phyloP scores from a whole-genome alignment of 2,888 invertebrate species.

The Polydrusus pterygomalis region DNA sequence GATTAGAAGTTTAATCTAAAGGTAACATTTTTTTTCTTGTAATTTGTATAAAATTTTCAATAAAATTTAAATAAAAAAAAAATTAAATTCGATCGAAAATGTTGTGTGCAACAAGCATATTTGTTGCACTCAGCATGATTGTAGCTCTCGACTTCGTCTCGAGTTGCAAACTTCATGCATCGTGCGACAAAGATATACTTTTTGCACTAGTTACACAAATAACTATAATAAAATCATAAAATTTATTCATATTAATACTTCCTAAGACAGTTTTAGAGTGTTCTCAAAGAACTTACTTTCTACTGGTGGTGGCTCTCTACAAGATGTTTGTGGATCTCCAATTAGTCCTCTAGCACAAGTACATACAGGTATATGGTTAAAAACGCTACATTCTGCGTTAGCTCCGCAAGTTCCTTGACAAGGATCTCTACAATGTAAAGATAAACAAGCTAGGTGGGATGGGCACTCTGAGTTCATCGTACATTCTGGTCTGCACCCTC shows the following conservation, averaged over 20 bases:
- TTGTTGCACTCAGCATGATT: too few relatives aligned
- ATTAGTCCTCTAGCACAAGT: conserved; percentile 84
- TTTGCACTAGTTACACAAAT: too few relatives aligned
- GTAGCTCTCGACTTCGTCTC: too few relatives aligned
- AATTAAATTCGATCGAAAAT: too few relatives aligned
- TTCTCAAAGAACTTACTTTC: conserved; percentile 73
- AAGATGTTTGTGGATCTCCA: conserved; percentile 89
- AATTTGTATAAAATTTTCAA: too few relatives aligned
- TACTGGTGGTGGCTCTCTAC: conserved; percentile 75
- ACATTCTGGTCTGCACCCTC: conserved; percentile 91
- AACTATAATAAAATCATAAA: not conserved
- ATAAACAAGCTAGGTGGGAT: conserved; percentile 84
- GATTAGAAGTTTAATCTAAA: too few relatives aligned
- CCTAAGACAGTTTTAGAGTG: too few relatives aligned
- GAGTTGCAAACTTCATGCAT: too few relatives aligned
- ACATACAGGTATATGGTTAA: conserved; percentile 89
- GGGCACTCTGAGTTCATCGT: conserved; percentile 88
- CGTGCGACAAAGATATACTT: too few relatives aligned
- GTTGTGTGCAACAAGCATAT: too few relatives aligned
- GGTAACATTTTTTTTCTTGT: too few relatives aligned
- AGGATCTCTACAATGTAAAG: conserved; percentile 90
- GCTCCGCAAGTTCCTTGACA: conserved; percentile 89
- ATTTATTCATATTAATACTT: not conserved
- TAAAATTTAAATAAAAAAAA: too few relatives aligned
- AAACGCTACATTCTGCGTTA: conserved; percentile 88